phyloP scores from a whole-genome alignment of 2,113 vertebrate genomes.

The Mystacornis crossleyi region DNA sequence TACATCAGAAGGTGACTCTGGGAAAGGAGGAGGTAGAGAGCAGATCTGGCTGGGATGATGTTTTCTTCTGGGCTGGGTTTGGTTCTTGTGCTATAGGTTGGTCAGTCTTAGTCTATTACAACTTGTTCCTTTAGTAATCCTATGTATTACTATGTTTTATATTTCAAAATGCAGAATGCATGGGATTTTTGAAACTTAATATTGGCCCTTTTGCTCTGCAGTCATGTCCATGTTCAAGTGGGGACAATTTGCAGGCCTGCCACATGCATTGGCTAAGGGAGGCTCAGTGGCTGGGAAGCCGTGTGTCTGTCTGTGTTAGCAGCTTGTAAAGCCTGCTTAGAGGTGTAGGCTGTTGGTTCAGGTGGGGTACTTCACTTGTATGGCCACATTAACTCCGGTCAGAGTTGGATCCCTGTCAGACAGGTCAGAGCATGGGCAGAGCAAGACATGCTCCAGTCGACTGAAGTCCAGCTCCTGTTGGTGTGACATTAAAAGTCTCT shows the following conservation, averaged over 20 bases:
- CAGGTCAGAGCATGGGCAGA: neutral
- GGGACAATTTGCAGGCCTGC: neutral
- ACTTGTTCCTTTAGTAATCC: neutral
- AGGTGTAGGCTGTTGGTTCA: neutral
- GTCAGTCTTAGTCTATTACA: neutral
- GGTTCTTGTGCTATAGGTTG: neutral
- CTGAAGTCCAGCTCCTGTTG: neutral
- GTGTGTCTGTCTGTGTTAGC: rapidly evolving
- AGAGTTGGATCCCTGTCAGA: neutral
- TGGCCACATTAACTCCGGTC: neutral
- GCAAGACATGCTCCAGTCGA: neutral
- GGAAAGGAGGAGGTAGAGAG: neutral
- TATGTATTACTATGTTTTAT: neutral
- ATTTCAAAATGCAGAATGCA: neutral
- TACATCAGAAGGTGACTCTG: neutral
- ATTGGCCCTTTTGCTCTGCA: neutral
- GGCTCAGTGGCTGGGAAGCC: neutral
- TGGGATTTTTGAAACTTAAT: neutral
- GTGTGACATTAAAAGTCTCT: neutral
- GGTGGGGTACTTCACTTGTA: neutral
- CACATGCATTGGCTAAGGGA: rapidly evolving
- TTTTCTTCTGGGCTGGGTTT: neutral
- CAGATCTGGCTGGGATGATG: neutral
- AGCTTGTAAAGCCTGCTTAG: neutral
- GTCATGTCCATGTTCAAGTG: neutral